Percentiles rank a stretch among this genome's conserved stretches.
phyloP scores from a whole-genome alignment of 2,888 invertebrate genomes.

The Callyntrura guangdongensis region DNA sequence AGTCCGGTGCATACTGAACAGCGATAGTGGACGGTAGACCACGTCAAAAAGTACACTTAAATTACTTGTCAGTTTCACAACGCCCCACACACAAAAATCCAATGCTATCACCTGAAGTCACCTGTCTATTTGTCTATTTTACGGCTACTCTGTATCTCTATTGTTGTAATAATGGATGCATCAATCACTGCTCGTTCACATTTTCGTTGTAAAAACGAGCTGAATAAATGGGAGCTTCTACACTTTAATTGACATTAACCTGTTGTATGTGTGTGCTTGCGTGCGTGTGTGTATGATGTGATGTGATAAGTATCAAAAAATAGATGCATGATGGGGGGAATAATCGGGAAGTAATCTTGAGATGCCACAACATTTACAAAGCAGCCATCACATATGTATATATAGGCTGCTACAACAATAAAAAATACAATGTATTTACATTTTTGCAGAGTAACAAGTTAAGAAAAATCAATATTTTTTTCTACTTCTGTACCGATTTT shows the following conservation, averaged over 20 bases:
- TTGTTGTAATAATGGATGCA: slow-evolving; percentile 79
- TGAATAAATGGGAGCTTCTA: slow-evolving; percentile 11
- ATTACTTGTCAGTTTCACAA: slow-evolving; percentile 66
- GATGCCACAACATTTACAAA: slow-evolving; percentile 82
- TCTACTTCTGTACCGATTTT: no score
- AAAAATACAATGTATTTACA: slow-evolving; percentile 10
- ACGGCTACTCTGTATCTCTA: slow-evolving; percentile 30
- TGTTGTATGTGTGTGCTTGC: background rate
- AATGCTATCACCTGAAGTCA: background rate
- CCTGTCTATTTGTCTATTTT: background rate
- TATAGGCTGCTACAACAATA: background rate
- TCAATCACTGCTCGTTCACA: slow-evolving; percentile 72
- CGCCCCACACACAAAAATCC: slow-evolving; percentile 31
- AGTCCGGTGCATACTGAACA: no score
- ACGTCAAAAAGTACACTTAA: slow-evolving; percentile 68
- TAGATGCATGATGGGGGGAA: slow-evolving; percentile 33
- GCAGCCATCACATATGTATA: slow-evolving; percentile 40
- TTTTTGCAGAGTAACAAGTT: slow-evolving; percentile 2
- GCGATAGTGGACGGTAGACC: background rate
- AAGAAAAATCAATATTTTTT: slow-evolving; percentile 67
- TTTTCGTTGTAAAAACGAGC: slow-evolving; percentile 5
- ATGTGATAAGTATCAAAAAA: slow-evolving; percentile 54
- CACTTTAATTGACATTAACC: slow-evolving; percentile 45
- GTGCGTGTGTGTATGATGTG: background rate
- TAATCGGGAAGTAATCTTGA: slow-evolving; percentile 75